Evolutionary conservation across 1,140 invertebrate species (phyloP), one percentile per base, ranked within the genome.

Genomic region (Vollenhovia emeryi): DNA sequence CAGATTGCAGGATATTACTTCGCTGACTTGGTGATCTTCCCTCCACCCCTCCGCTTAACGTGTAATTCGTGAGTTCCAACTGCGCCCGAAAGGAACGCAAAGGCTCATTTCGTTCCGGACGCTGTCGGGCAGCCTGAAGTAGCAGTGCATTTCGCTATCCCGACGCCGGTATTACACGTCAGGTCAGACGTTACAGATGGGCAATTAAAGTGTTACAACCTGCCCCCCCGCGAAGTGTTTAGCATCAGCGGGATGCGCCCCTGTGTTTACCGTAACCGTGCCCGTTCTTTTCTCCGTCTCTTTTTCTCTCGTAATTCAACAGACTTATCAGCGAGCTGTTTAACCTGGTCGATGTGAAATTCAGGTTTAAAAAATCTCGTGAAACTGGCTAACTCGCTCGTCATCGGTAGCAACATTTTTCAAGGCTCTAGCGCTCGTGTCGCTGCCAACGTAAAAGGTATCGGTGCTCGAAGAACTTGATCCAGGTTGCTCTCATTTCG

Each of bases 151-250:
- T 82, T 82, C 66, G 78, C 66, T 40, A 82, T 82, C 36, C 78
- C 55, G 66, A 73, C 30, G 66, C 33, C 50, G 50, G 36, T 52
- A 50, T 82, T 82, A 82, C 50, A 82, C 36, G 66, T 73, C 78
- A 71, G 78, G 76, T 55, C 43, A 15, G 48, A 71, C 78, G 78
- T 82, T 82, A 82, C 78, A 82, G 66, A 82, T 82, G 66, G 78
- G 66, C 66, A 82, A 82, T 82, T 82, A 82, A 82, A 82, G 78
- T 71, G 78, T 82, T 82, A 82, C 78, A 82, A 82, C 24, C 27
- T 43, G 27, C 64, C 48, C n/a, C n/a, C 50, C 78, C 50, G 18
- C 21, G 50, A 59, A 73, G 66, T 59, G 50, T 50, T 73, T 71
- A 82, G 33, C 62, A 21, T 50, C 33, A 24, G 24, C 24, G 50